Evolutionary conservation across 2,888 invertebrate genomes (phyloP).

Genomic region (Limnephilus lunatus): DNA sequence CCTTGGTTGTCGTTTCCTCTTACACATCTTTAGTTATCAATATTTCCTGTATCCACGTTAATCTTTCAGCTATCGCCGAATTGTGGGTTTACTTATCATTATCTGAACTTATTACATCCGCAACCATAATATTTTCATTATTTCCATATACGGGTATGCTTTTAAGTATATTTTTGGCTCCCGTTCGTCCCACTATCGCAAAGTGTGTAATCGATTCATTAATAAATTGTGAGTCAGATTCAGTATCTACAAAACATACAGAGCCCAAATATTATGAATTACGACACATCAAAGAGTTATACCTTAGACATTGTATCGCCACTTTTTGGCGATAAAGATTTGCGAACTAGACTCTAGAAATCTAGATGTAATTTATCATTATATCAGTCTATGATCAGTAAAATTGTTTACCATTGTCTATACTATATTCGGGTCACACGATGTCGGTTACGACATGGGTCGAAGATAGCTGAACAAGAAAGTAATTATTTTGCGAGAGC

Average conservation of each 20-base stretch:
- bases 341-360: too few relatives aligned
- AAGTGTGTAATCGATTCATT: not conserved
- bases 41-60: not conserved
- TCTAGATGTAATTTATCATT: too few relatives aligned
- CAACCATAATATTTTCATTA: not conserved
- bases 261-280: too few relatives aligned
- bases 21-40: not conserved
- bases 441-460: too few relatives aligned
- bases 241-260: not conserved
- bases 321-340: too few relatives aligned
- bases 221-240: not conserved
- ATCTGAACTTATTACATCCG: not conserved
- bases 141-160: not conserved
- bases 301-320: not conserved
- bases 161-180: not conserved
- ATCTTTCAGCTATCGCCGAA: not conserved
- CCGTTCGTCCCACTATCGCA: not conserved
- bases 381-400: too few relatives aligned
- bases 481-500: too few relatives aligned
- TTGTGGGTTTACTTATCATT: not conserved
- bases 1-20: not conserved
- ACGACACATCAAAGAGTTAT: too few relatives aligned
- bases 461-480: too few relatives aligned
- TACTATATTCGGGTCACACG: too few relatives aligned
- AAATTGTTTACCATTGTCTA: too few relatives aligned